These are phyloP conservation scores for Tor tambroides DNA, from an alignment of 2,113 vertebrate species.

Conservation along the genomic window DNA sequence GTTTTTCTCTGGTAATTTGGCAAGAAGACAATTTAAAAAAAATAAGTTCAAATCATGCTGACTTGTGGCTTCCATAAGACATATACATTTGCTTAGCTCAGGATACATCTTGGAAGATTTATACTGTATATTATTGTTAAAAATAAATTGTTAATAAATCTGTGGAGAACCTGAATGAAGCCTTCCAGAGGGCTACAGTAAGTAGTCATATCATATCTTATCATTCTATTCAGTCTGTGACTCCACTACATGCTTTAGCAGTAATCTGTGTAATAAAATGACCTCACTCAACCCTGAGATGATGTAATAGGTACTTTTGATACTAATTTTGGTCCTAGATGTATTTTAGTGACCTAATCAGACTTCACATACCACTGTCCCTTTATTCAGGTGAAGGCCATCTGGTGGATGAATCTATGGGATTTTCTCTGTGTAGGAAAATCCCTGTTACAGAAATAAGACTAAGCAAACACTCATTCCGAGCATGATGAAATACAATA, in stretches of 20 bases:
- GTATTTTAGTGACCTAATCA: conserved; percentile 37
- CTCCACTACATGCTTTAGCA: conserved; percentile 6
- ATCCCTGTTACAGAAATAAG: not conserved
- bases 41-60: too few species aligned
- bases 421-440: not conserved
- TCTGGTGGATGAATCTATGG: not conserved
- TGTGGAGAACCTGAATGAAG: not conserved
- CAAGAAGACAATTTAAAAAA: not conserved
- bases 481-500: conserved; percentile 7
- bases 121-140: not conserved
- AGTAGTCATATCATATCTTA: not conserved
- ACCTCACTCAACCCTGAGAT: conserved; percentile 24
- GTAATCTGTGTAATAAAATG: not conserved
- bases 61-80: too few species aligned
- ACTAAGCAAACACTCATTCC: conserved; percentile 22
- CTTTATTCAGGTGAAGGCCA: conserved; percentile 13
- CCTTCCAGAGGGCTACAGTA: not conserved
- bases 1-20: not conserved
- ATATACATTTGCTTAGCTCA: too few species aligned
- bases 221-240: not conserved
- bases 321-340: conserved; percentile 24
- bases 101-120: not conserved
- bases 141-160: not conserved
- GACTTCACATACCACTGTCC: conserved; percentile 17
- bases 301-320: conserved; percentile 38